These are phyloP conservation scores for Loxodonta africana DNA, from an alignment of 2,113 vertebrate genomes.

Conservation along the genomic window DNA sequence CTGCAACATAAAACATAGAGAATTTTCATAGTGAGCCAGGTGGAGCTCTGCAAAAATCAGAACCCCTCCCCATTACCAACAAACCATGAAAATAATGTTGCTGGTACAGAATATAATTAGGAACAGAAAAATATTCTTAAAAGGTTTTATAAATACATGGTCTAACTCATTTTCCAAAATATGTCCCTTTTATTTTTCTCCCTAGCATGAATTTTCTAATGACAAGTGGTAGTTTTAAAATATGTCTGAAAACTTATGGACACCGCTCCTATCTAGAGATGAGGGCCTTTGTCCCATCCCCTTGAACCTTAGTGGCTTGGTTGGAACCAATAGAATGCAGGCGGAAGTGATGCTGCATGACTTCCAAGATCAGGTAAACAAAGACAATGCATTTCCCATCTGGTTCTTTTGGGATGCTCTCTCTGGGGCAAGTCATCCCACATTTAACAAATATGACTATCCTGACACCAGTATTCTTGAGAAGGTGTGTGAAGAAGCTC, in stretches of 20 bases:
- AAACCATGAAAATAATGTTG: constrained; percentile 32
- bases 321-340: background rate
- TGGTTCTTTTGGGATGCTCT: background rate
- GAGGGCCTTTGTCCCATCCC: background rate
- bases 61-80: background rate
- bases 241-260: background rate
- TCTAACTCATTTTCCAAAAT: constrained; percentile 55
- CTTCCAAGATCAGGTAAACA: background rate
- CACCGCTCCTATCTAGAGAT: background rate
- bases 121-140: constrained; percentile 43
- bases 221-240: constrained; percentile 28
- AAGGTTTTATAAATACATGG: constrained; percentile 4
- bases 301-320: background rate
- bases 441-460: background rate
- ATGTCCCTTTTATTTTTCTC: constrained; percentile 20
- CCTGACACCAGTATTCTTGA: background rate
- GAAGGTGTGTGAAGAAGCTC: background rate
- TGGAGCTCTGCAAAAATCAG: background rate
- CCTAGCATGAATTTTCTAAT: constrained; percentile 9
- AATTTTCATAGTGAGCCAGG: constrained; percentile 10
- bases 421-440: background rate
- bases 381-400: background rate
- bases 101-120: constrained; percentile 15
- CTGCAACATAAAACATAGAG: background rate
- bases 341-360: background rate